These are phyloP conservation scores for Pollenia angustigena DNA, from an alignment of 2,888 invertebrate genomes.

Conservation along the genomic window DNA sequence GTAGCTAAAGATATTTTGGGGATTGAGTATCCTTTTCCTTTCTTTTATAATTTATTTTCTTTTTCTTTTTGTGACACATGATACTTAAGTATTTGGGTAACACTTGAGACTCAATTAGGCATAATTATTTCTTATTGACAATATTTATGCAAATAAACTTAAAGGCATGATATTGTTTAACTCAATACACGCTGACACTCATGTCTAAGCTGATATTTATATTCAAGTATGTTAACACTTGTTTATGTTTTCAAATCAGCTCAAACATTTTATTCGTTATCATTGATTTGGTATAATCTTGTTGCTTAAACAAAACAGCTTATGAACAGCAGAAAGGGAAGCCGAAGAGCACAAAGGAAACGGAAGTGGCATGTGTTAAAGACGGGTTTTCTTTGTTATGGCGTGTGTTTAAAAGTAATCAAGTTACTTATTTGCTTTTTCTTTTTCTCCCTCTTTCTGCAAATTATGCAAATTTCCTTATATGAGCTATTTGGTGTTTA, in stretches of 20 bases:
- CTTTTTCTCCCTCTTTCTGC: not conserved
- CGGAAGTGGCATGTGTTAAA: not conserved
- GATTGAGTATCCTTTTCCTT: too few species aligned
- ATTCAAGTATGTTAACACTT: not conserved
- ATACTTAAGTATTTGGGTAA: conserved; percentile 2
- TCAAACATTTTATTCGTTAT: not conserved
- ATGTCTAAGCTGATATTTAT: not conserved
- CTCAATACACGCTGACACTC: conserved; percentile 7
- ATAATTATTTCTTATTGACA: conserved; percentile 11
- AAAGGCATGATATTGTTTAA: not conserved
- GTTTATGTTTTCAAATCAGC: conserved; percentile 6
- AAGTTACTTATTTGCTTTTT: not conserved
- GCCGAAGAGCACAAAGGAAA: not conserved
- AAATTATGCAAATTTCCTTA: not conserved
- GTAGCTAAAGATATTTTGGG: too few species aligned
- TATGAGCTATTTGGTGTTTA: not conserved
- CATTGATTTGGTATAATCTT: conserved; percentile 17
- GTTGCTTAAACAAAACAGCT: not conserved
- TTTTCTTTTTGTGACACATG: conserved; percentile 27
- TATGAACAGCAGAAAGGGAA: conserved; percentile 12
- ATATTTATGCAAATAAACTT: not conserved
- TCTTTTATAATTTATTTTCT: not conserved
- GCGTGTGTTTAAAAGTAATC: not conserved
- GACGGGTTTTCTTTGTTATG: too few species aligned
- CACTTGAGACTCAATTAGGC: conserved; percentile 29